Conservation (phyloP, 2,888 invertebrate genomes). For the Yponomeuta cagnagella region DNA sequence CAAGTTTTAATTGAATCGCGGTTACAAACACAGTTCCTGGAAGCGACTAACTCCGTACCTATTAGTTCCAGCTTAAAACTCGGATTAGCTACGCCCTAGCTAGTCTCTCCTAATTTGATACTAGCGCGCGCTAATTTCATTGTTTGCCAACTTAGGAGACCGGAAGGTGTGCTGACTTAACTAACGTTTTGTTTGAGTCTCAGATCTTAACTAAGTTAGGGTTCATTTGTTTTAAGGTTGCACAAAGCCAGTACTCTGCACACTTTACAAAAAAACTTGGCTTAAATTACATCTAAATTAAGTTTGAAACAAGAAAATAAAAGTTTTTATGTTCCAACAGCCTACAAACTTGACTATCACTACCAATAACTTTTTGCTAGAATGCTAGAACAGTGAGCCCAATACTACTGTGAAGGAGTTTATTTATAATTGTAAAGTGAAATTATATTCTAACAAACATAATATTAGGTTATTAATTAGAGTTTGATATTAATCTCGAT, state of each 20-base stretch:
- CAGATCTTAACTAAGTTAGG: not conserved
- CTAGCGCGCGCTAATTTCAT: conserved; percentile 1
- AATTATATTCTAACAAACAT: no score
- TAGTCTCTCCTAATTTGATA: not conserved
- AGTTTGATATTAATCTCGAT: no score
- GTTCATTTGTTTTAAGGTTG: not conserved
- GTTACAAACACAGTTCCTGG: not conserved
- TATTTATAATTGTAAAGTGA: no score
- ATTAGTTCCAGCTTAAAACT: conserved; percentile 11
- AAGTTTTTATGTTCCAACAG: no score
- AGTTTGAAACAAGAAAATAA: no score
- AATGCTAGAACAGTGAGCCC: no score
- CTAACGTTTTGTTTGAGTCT: not conserved
- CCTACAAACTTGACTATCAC: no score
- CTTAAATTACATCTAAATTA: no score
- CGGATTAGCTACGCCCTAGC: conserved; percentile 1
- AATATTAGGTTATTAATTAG: no score
- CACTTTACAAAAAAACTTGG: no score
- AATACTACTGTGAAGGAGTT: no score
- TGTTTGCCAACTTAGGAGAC: not conserved
- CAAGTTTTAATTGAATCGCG: not conserved
- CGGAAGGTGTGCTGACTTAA: not conserved
- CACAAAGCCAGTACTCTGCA: not conserved
- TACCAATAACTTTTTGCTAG: no score
- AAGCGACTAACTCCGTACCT: conserved; percentile 8